Evolutionary conservation across 2,113 vertebrate species (phyloP).

Genomic region (Eclectus roratus): DNA sequence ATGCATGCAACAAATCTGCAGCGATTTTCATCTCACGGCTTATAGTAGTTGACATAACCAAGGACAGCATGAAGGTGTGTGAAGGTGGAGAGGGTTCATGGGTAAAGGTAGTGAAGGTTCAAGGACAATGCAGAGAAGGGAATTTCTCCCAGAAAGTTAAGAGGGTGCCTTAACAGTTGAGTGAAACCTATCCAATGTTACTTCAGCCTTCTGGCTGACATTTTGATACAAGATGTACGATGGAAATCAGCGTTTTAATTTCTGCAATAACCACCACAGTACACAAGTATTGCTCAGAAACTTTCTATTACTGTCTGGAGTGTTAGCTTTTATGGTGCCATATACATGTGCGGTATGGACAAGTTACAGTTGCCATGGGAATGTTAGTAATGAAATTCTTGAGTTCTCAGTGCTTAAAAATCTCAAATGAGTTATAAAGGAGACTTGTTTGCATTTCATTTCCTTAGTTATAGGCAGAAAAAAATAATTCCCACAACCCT

Average conservation of each 20-base stretch:
- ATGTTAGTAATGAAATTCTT: slow-evolving; percentile 51
- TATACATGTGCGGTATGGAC: not conserved
- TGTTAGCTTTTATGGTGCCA: slow-evolving; percentile 25
- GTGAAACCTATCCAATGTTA: not conserved
- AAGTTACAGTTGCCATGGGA: slow-evolving; percentile 54
- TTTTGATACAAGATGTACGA: not conserved
- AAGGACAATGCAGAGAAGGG: not conserved
- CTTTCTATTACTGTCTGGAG: slow-evolving; percentile 22
- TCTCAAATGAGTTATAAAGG: slow-evolving; percentile 45
- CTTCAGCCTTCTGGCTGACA: not conserved
- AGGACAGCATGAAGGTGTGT: not conserved
- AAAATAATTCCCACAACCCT: not conserved
- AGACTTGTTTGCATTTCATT: slow-evolving; percentile 42
- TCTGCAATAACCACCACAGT: not conserved
- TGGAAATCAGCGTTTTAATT: slow-evolving; percentile 11
- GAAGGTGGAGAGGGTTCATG: not conserved
- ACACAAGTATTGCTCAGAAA: not conserved
- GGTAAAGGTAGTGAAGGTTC: not conserved
- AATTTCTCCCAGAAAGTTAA: not conserved
- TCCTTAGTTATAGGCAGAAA: slow-evolving; percentile 36
- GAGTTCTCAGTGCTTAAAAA: slow-evolving; percentile 31
- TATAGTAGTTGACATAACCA: not conserved
- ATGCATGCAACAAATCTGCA: not conserved
- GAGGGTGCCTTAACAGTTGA: not conserved
- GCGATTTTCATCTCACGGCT: not conserved